These are phyloP conservation scores for Conus betulinus DNA, from an alignment of 1,140 invertebrate genomes.

Conservation along the genomic window DNA sequence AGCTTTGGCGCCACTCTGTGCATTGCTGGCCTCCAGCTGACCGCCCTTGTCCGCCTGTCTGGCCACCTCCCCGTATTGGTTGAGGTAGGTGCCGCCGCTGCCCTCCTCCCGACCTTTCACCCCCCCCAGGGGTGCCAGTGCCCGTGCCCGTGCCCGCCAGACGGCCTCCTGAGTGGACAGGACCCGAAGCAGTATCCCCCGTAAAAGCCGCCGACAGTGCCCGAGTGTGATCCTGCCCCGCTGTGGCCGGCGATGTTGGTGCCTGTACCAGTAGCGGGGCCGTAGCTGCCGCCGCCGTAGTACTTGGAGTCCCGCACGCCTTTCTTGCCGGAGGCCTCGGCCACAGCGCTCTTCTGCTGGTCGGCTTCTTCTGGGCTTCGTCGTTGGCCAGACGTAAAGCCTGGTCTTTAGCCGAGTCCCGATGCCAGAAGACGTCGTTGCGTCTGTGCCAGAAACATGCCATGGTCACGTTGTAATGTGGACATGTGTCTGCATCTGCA, in stretches of 20 bases:
- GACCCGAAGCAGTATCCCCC: neutral
- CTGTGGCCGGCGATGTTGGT: too few species aligned
- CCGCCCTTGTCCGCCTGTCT: constrained; percentile 14
- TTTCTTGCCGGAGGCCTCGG: constrained; percentile 29
- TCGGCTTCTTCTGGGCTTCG: constrained; percentile 20
- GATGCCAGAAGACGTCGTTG: constrained; percentile 31
- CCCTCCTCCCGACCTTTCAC: constrained; percentile 11
- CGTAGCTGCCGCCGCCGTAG: constrained; percentile 27
- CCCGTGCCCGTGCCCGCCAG: neutral
- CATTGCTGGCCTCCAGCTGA: constrained; percentile 14
- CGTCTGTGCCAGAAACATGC: neutral
- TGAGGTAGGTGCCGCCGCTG: constrained; percentile 29
- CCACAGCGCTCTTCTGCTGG: constrained; percentile 26
- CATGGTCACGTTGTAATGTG: neutral
- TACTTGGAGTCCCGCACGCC: constrained; percentile 33
- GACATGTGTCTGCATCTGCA: too few species aligned
- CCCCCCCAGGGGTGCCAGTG: neutral
- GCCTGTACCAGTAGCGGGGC: neutral
- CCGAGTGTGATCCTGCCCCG: neutral
- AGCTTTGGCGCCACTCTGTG: constrained; percentile 28
- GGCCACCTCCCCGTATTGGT: constrained; percentile 20
- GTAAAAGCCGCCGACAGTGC: neutral
- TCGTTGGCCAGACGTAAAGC: constrained; percentile 32
- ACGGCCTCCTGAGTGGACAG: neutral
- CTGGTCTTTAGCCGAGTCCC: constrained; percentile 8